Percentiles rank a stretch among this genome's conserved stretches.
Conservation (phyloP, 2,113 vertebrate species). For the Orientallactaga bullata region DNA sequence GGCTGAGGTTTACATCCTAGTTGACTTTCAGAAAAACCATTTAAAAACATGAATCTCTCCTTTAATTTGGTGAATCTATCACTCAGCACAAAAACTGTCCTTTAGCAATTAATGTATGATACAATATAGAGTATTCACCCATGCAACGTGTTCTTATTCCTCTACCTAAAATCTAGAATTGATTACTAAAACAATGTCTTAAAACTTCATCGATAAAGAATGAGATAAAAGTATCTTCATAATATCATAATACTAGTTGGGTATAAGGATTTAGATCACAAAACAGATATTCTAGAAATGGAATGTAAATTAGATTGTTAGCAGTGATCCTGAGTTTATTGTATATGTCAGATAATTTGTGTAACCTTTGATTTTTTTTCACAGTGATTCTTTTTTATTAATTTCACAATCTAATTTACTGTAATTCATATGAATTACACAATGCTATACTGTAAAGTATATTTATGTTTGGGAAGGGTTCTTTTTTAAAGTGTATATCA, state of each 20-base stretch:
- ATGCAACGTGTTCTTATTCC: neutral
- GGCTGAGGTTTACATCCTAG: neutral
- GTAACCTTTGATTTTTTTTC: neutral
- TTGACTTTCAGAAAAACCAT: neutral
- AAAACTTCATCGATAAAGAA: neutral
- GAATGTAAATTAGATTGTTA: neutral
- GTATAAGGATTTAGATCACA: neutral
- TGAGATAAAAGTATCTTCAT: neutral
- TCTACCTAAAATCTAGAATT: conserved; percentile 3
- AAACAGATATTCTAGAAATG: neutral
- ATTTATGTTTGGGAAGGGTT: neutral
- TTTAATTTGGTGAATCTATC: neutral
- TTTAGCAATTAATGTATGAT: neutral
- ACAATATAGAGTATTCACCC: neutral
- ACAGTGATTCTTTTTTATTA: neutral
- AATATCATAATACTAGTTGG: neutral
- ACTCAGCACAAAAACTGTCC: neutral
- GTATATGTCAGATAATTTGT: neutral
- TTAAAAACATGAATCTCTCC: neutral
- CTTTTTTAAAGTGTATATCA: neutral
- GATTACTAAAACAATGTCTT: neutral
- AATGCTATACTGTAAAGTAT: neutral
- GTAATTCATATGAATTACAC: neutral
- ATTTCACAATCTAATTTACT: neutral
- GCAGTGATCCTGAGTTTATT: neutral